phyloP scores from a whole-genome alignment of 1,140 invertebrate species.

The Cydia strobilella region DNA sequence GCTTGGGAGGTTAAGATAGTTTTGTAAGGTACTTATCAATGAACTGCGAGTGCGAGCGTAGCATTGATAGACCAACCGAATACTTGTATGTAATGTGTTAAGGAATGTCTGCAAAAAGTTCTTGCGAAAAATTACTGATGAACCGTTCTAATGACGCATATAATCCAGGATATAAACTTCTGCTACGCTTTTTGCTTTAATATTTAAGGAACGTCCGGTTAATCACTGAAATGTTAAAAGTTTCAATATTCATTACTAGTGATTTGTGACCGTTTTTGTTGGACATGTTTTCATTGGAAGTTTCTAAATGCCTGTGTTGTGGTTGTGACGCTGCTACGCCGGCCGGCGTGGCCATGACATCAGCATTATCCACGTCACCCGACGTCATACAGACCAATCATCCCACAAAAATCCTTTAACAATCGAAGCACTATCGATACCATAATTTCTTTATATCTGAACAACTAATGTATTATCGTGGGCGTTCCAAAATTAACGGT shows the following conservation, averaged over 20 bases:
- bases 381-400: conserved; percentile 56
- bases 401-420: conserved; percentile 54
- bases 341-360: conserved; percentile 64
- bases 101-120: conserved; percentile 11
- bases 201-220: not conserved
- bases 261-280: not conserved
- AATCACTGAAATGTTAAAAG: not conserved
- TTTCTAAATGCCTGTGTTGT: conserved; percentile 33
- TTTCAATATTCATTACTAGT: not conserved
- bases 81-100: not conserved
- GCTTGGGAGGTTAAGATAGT: not conserved
- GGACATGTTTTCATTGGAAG: not conserved
- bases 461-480: conserved; percentile 14
- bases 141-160: conserved; percentile 19
- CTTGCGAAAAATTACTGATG: conserved; percentile 7
- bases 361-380: conserved; percentile 59
- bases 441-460: conserved; percentile 47
- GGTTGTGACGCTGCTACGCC: conserved; percentile 52
- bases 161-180: conserved; percentile 25
- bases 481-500: conserved; percentile 28
- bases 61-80: not conserved
- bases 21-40: conserved; percentile 50
- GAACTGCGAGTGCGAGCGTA: conserved; percentile 46
- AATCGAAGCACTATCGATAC: conserved; percentile 59
- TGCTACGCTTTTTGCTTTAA: conserved; percentile 7